These are phyloP conservation scores for Conger conger DNA, from an alignment of 2,113 vertebrate species.

Conservation along the genomic window DNA sequence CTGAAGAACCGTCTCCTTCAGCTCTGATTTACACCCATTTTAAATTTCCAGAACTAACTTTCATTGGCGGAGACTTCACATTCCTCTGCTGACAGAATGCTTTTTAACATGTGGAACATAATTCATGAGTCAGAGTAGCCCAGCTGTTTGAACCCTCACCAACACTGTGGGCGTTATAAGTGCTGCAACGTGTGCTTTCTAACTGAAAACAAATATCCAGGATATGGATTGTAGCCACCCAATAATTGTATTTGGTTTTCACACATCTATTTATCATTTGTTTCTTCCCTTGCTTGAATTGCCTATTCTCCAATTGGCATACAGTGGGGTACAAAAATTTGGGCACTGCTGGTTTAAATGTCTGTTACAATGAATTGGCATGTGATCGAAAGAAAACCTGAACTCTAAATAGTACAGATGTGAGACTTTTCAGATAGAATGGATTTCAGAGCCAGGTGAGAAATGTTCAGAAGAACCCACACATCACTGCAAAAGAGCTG, in stretches of 20 bases:
- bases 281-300: too few relatives aligned
- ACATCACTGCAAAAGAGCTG: too few relatives aligned
- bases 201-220: neutral
- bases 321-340: too few relatives aligned
- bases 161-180: neutral
- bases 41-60: slow-evolving; percentile 21
- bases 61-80: slow-evolving; percentile 11
- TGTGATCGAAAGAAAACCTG: too few relatives aligned
- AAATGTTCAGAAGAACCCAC: too few relatives aligned
- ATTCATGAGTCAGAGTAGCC: slow-evolving; percentile 10
- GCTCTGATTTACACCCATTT: slow-evolving; percentile 15
- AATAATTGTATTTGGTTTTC: neutral
- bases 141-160: slow-evolving; percentile 18
- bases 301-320: too few relatives aligned
- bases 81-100: slow-evolving; percentile 18
- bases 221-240: neutral
- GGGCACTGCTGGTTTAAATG: too few relatives aligned
- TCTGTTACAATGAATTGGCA: too few relatives aligned
- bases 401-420: too few relatives aligned
- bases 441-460: too few relatives aligned
- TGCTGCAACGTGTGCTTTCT: neutral
- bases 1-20: slow-evolving; percentile 4
- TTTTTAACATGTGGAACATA: slow-evolving; percentile 16
- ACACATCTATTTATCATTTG: neutral
- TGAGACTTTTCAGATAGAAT: too few relatives aligned